phyloP scores from a whole-genome alignment of 2,888 invertebrate species.

The Dorcus parallelipipedus region DNA sequence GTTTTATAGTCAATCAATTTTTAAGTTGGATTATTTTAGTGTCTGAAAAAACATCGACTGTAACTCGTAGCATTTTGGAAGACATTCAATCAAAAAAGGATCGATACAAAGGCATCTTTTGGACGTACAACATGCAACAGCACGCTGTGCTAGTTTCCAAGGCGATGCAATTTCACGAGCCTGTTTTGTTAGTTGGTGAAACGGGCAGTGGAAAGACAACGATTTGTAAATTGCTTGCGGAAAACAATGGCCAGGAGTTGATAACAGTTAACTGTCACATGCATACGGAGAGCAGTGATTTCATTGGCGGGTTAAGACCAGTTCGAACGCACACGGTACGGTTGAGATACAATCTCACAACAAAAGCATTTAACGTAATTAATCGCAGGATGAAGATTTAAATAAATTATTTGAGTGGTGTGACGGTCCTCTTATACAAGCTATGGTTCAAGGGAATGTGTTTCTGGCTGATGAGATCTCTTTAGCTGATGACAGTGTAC shows the following conservation, averaged over 20 bases:
- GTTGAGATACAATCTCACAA: not conserved
- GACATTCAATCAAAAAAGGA: conserved; percentile 56
- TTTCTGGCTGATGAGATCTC: conserved; percentile 99
- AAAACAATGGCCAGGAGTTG: conserved; percentile 63
- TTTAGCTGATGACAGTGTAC: conserved; percentile 94
- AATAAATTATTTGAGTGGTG: conserved; percentile 91
- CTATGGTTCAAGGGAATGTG: conserved; percentile 84
- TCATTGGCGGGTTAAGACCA: conserved; percentile 92
- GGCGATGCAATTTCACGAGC: conserved; percentile 88
- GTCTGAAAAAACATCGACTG: conserved; percentile 66
- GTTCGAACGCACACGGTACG: conserved; percentile 58
- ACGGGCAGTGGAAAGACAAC: conserved; percentile 99
- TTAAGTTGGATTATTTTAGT: conserved; percentile 39
- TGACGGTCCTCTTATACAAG: conserved; percentile 89
- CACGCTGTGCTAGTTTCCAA: conserved; percentile 76
- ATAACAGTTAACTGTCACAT: conserved; percentile 94
- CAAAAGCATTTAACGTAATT: conserved; percentile 2
- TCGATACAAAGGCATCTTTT: conserved; percentile 79
- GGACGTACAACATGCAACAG: conserved; percentile 89
- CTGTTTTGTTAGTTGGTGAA: conserved; percentile 92
- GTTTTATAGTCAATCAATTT: not conserved
- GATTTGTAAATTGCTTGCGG: conserved; percentile 84
- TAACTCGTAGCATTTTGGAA: conserved; percentile 70
- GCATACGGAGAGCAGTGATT: conserved; percentile 98
- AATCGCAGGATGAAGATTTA: conserved; percentile 33